Evolutionary conservation across 1,140 invertebrate genomes (phyloP).

Genomic region (Galendromus occidentalis): DNA sequence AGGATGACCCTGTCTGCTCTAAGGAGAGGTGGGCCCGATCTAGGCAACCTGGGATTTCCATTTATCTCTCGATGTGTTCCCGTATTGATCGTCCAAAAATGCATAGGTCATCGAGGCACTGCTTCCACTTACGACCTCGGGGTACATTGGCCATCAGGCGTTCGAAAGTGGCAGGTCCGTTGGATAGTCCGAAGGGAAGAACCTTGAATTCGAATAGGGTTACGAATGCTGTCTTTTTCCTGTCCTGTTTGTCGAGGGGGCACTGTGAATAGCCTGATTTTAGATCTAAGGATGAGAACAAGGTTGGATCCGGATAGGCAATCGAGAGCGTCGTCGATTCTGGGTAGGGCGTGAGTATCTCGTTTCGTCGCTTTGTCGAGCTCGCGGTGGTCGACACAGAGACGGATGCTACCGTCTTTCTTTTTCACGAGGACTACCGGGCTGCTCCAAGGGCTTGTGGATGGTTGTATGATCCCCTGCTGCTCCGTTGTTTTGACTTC

Average conservation of each 20-base stretch:
- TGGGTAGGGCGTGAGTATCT: constrained; percentile 33
- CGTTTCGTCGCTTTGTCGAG: constrained; percentile 28
- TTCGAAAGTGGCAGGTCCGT: no score
- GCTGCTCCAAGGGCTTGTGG: no score
- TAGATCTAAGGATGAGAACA: constrained; percentile 31
- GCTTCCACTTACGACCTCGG: no score
- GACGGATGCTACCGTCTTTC: no score
- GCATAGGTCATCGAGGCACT: no score
- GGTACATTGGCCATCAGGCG: no score
- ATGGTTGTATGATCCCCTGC: constrained; percentile 25
- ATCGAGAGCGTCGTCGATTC: constrained; percentile 30
- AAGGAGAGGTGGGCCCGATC: no score
- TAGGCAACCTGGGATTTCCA: no score
- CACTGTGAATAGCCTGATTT: constrained; percentile 31
- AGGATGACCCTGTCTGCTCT: constrained; percentile 14
- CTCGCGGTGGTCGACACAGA: no score
- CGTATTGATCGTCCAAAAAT: constrained; percentile 16
- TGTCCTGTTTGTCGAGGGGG: constrained; percentile 23
- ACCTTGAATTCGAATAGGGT: no score
- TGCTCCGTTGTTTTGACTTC: constrained; percentile 23
- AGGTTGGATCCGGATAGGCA: constrained; percentile 24
- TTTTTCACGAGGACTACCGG: no score
- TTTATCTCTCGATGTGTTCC: constrained; percentile 12
- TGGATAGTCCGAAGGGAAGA: no score
- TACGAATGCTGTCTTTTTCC: constrained; percentile 30